Percentiles rank a stretch among this genome's conserved stretches.
Evolutionary conservation across 2,888 invertebrate species (phyloP).

Genomic region (Tenthredo scrophulariae): DNA sequence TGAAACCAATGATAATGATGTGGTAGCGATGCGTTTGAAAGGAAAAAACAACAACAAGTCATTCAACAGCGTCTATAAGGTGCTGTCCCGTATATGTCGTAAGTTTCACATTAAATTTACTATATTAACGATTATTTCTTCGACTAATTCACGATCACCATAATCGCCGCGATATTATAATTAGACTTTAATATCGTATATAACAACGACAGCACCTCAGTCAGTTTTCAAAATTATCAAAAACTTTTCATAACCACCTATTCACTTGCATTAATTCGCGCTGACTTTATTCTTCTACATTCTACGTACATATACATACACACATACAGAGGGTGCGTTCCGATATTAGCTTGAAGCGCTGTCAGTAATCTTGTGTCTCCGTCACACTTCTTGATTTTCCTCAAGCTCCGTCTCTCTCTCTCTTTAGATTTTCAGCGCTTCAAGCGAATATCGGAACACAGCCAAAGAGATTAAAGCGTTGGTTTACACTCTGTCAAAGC

Average conservation of each 20-base stretch:
- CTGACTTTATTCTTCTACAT: neutral
- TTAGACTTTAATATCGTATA: neutral
- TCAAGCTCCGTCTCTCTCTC: no score
- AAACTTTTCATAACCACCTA: neutral
- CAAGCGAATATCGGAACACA: no score
- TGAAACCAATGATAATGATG: constrained; percentile 64
- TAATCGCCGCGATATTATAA: neutral
- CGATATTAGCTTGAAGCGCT: no score
- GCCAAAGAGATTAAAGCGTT: no score
- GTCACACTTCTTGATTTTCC: no score
- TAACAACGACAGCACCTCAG: neutral
- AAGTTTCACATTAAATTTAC: constrained; percentile 63
- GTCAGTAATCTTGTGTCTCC: no score
- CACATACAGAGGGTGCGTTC: no score
- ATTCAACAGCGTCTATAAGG: constrained; percentile 76
- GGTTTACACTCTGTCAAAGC: no score
- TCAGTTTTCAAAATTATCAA: neutral
- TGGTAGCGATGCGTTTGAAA: constrained; percentile 75
- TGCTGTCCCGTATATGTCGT: constrained; percentile 77
- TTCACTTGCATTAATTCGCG: neutral
- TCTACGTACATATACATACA: no score
- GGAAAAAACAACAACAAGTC: constrained; percentile 75
- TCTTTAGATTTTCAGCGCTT: no score
- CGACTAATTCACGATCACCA: neutral
- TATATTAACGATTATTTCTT: neutral